Percentiles rank a stretch among this genome's conserved stretches.
phyloP scores from a whole-genome alignment of 1,140 invertebrate genomes.

The Trachelipus rathkii region DNA sequence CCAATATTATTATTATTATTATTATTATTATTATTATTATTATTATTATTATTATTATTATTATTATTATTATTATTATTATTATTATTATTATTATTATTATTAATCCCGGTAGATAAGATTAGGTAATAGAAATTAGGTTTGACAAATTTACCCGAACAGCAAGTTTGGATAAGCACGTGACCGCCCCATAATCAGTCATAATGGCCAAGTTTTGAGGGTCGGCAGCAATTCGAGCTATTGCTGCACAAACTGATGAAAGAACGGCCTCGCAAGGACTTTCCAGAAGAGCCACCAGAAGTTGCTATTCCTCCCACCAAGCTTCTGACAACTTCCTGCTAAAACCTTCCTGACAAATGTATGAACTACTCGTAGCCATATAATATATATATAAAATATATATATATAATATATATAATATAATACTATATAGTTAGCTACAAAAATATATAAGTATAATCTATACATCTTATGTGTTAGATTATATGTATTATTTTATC shows the following conservation, averaged over 20 bases:
- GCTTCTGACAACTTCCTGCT: slow-evolving; percentile 82
- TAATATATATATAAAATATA: neutral
- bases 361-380: neutral
- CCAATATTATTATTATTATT: too few relatives aligned
- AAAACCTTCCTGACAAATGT: slow-evolving; percentile 62
- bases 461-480: too few relatives aligned
- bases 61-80: too few relatives aligned
- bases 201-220: slow-evolving; percentile 88
- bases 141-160: slow-evolving; percentile 55
- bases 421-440: too few relatives aligned
- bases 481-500: neutral
- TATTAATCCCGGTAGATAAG: too few relatives aligned
- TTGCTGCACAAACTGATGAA: slow-evolving; percentile 81
- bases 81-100: too few relatives aligned
- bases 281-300: slow-evolving; percentile 79
- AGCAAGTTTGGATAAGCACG: slow-evolving; percentile 74
- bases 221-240: slow-evolving; percentile 75
- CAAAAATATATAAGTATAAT: too few relatives aligned
- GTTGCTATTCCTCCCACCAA: slow-evolving; percentile 87
- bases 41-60: too few relatives aligned
- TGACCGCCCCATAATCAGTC: slow-evolving; percentile 91
- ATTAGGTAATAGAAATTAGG: too few relatives aligned
- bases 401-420: too few relatives aligned
- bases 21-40: too few relatives aligned
- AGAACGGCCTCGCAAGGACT: slow-evolving; percentile 73